These are phyloP conservation scores for Enteromius treurensis DNA, from an alignment of 2,797 vertebrate species.

Conservation along the genomic window DNA sequence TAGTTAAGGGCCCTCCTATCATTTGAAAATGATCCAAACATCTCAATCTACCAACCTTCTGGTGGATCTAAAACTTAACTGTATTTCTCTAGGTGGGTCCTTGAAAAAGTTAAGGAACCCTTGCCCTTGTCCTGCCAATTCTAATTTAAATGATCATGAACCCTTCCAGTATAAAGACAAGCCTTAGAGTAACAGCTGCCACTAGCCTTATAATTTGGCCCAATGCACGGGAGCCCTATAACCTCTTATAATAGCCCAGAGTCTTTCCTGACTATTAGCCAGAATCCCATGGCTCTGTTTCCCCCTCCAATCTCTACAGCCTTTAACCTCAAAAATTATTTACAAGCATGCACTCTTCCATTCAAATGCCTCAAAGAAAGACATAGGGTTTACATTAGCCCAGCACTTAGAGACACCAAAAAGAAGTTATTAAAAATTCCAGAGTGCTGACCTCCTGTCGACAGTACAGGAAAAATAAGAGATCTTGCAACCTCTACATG, in stretches of 20 bases:
- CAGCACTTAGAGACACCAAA: background rate
- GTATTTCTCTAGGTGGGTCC: background rate
- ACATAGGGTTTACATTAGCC: slow-evolving; percentile 18
- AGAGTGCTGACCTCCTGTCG: background rate
- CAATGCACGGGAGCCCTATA: slow-evolving; percentile 17
- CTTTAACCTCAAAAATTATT: slow-evolving; percentile 44
- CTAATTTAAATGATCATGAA: background rate
- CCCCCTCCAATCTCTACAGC: slow-evolving; percentile 2
- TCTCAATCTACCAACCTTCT: background rate
- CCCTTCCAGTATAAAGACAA: background rate
- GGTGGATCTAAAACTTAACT: background rate
- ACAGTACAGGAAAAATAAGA: slow-evolving; percentile 1
- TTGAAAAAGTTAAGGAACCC: background rate
- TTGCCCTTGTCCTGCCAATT: background rate
- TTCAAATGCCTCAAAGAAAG: slow-evolving; percentile 28
- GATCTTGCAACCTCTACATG: background rate
- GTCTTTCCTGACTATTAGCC: slow-evolving; percentile 6
- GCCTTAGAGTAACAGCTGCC: background rate
- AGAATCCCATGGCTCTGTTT: slow-evolving; percentile 27
- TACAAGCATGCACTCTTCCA: slow-evolving; percentile 32
- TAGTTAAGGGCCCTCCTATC: background rate
- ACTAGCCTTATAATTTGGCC: background rate
- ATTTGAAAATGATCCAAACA: background rate
- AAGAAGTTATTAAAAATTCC: slow-evolving; percentile 17
- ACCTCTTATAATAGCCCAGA: slow-evolving; percentile 5